Conservation (phyloP, 2,113 vertebrate species). For the Pogonocichla stellata region DNA sequence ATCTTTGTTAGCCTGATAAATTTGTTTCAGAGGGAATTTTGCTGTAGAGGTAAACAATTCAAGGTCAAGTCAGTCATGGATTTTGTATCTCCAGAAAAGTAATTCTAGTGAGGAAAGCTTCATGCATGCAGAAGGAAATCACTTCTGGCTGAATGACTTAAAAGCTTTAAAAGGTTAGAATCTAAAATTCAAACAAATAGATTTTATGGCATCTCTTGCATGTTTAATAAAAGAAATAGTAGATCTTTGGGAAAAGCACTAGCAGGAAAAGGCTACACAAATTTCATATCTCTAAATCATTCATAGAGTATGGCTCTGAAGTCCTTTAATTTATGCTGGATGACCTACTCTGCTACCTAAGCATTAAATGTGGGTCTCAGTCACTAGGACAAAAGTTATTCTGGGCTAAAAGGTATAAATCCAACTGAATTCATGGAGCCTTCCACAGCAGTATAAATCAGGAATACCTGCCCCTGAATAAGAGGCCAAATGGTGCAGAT, state of each 20-base stretch:
- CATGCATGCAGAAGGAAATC: neutral
- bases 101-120: neutral
- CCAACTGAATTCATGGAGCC: neutral
- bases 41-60: neutral
- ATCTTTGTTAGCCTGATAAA: neutral
- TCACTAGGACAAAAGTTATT: neutral
- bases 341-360: neutral
- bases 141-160: constrained; percentile 24
- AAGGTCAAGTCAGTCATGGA: neutral
- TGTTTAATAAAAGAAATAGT: neutral
- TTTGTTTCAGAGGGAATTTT: neutral
- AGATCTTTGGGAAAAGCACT: neutral
- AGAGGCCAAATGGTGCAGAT: neutral
- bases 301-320: neutral
- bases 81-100: neutral
- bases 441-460: neutral
- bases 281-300: neutral
- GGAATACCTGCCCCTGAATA: neutral
- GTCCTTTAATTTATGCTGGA: neutral
- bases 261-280: neutral
- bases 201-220: neutral
- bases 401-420: neutral
- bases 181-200: constrained; percentile 29
- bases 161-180: constrained; percentile 10
- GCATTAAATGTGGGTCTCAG: neutral